Base-by-base conservation (phyloP, 2,888 invertebrate genomes). In the Xestoiulus laeticollis region DNA sequence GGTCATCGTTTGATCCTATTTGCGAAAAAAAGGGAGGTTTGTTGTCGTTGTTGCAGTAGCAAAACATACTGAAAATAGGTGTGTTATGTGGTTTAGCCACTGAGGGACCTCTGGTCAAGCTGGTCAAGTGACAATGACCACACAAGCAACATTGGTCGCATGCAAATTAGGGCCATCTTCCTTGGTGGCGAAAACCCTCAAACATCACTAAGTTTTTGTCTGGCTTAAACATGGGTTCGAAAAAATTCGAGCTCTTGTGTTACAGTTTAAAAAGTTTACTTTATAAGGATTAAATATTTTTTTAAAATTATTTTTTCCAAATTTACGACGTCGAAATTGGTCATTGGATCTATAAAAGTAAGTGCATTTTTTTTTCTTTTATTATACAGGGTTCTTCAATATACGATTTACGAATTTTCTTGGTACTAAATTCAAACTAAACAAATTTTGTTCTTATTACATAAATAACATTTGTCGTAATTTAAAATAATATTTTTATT, bases 1-100 rank as follows among this genome's bases (percentile, higher is more conserved):
- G 68, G 68, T 68, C 68, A 68, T 68, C 68, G 26, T 68, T 68
- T 68, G 68, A 68, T 68, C 68, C 68, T 68, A 68, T 68, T 68
- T 68, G 30, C 26, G 68, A 26, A 68, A 68, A 38, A 68, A 68
- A 68, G 68, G 68, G 68, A 68, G 68, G 68, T 68, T 68, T 68
- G 68, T 68, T 68, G 68, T 68, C 68, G 68, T 68, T 68, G 26
- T 68, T n/a, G 68, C 68, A 68, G 68, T 68, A 68, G 68, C 68
- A 68, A 68, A 68, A 68, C 68, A 68, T 26, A 68, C 68, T 68
- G 68, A 68, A 68, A 68, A 68, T 68, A 68, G 68, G 68, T 68
- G 68, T 68, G 68, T 68, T 68, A 68, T 68, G 68, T 68, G 68
- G 68, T 68, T 68, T 68, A 10, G 68, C 68, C 68, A 68, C 68